Conservation (phyloP, 2,888 invertebrate species). For the Mellilla xanthometata region DNA sequence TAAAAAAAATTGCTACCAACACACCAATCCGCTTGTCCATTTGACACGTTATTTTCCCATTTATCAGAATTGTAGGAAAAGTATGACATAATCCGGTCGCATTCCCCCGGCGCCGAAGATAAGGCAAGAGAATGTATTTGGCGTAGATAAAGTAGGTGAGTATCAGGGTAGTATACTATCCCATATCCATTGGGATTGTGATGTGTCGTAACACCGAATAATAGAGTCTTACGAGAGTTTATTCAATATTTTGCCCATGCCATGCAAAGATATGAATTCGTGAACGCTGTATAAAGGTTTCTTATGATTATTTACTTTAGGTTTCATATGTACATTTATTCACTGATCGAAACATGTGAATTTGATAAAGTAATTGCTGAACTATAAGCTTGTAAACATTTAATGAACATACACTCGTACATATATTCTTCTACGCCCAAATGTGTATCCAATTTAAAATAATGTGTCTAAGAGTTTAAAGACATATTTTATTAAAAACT, state of each 20-base stretch:
- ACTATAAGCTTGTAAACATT: no score
- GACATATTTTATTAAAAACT: no score
- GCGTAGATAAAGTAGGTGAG: conserved; percentile 36
- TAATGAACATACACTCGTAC: no score
- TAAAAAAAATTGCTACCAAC: no score
- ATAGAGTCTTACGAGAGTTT: conserved; percentile 20
- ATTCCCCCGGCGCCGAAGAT: conserved; percentile 37
- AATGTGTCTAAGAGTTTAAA: no score
- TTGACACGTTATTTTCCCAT: conserved; percentile 43
- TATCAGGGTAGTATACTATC: conserved; percentile 20
- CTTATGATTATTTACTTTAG: no score
- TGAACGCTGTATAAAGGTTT: neutral
- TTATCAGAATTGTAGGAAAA: conserved; percentile 36
- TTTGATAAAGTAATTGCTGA: no score
- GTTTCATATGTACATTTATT: no score
- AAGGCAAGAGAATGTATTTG: conserved; percentile 39
- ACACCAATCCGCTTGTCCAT: conserved; percentile 24
- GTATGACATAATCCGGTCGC: conserved; percentile 41
- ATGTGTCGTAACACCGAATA: conserved; percentile 21
- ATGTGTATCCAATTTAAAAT: no score
- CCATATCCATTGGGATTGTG: conserved; percentile 24
- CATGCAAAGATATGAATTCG: neutral
- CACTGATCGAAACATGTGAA: no score
- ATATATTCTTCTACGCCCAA: no score
- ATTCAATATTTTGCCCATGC: conserved; percentile 18